Base-by-base conservation (phyloP, 2,888 invertebrate species). In the Ophion costatus region DNA sequence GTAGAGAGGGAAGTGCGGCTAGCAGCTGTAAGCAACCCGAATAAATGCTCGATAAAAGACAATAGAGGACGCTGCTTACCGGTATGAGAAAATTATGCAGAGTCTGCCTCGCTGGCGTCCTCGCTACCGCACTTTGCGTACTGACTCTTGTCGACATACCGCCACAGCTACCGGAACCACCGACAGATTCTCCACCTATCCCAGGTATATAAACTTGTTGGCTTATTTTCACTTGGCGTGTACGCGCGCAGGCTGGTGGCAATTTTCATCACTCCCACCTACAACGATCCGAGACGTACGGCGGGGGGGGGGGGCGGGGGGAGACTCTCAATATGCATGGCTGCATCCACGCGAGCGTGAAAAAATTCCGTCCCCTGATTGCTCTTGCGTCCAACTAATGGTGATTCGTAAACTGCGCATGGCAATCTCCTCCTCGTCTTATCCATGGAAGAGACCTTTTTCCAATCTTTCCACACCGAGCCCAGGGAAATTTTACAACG, bases 131-230 rank as follows among this genome's bases (percentile, higher is more conserved):
- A 85, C 89, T 93, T 87, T 92, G 92, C 89, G 90, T 91, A 88
- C 90, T 93, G 86, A 91, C 92, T 88, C 91, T 92, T 70, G 88
- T 93, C 70, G 92, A 93, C 88, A 91, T 92, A 88, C 92, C 92
- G 86, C 92, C 90, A 2, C 91, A 91, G 88, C 90, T 93, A 89
- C 91, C 92, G 89, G 92, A 93, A 89, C 90, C 90, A 67, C 89
- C 91, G 86, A 89, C 91, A 77, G 91, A 90, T 87, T 88, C 90
- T 82, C 90, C 91, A 88, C 91, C 92, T 87, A 92, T 91, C 83
- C 90, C 90, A 89, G 92, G 92, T 93, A 90, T 42, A 38, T n/a
- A 74, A 61, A 61, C 42, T 63, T 45, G 38, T 61, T 61, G 10
- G 51, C 22, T 33, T 59, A 76, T 69, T 63, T 20, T 56, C 74